phyloP scores from a whole-genome alignment of 2,888 invertebrate species.

The Acanthosepion esculentum region DNA sequence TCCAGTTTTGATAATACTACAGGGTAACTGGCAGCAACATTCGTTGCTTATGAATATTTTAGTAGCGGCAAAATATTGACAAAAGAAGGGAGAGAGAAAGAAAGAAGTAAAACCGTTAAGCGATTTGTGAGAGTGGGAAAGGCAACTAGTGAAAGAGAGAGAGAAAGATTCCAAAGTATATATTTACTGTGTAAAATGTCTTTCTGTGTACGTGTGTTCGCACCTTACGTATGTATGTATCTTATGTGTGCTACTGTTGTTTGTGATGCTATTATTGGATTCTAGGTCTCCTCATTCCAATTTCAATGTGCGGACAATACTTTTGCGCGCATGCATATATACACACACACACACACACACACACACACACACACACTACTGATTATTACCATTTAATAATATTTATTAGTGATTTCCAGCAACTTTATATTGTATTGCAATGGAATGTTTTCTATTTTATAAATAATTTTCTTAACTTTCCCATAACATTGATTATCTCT shows the following conservation, averaged over 20 bases:
- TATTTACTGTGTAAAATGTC: not conserved
- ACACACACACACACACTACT: too few species aligned
- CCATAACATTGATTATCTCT: not conserved
- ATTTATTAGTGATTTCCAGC: too few species aligned
- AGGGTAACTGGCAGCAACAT: too few species aligned
- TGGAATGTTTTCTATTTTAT: too few species aligned
- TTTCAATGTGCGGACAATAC: not conserved
- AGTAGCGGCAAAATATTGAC: conserved; percentile 33
- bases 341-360: too few species aligned
- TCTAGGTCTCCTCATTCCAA: not conserved
- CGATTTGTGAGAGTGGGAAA: not conserved
- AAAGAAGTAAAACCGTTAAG: not conserved
- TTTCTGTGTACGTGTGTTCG: not conserved
- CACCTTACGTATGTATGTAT: not conserved
- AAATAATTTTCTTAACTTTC: not conserved
- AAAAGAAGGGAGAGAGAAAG: not conserved
- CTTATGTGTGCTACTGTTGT: not conserved
- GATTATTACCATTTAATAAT: too few species aligned
- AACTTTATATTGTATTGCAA: too few species aligned
- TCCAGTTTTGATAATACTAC: not conserved
- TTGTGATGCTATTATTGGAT: not conserved
- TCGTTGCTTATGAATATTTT: not conserved
- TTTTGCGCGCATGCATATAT: not conserved
- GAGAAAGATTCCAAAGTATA: not conserved
- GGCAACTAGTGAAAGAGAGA: not conserved